Evolutionary conservation across 2,888 invertebrate species (phyloP).

Genomic region (Pasiphila rectangulata): DNA sequence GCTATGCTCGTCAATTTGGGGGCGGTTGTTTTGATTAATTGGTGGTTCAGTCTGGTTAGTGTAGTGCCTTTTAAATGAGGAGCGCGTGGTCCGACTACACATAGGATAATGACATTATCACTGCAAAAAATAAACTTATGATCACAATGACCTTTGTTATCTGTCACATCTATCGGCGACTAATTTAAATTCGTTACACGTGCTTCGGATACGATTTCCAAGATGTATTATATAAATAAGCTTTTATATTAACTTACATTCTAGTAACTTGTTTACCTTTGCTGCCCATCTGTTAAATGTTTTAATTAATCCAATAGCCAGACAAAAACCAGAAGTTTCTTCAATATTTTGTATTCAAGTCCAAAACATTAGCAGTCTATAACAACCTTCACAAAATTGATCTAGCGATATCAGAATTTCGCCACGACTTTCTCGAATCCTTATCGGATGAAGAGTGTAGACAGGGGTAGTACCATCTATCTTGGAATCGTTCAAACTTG

Average conservation of each 20-base stretch:
- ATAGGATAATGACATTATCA: not conserved
- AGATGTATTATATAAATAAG: not conserved
- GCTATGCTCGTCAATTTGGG: conserved; percentile 7
- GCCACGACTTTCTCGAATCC: not conserved
- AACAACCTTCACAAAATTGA: not conserved
- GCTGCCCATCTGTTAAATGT: not conserved
- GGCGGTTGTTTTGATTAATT: conserved; percentile 24
- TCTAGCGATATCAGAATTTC: conserved; percentile 1
- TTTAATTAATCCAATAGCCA: too few species aligned
- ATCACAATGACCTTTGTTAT: conserved; percentile 13
- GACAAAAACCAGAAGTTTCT: too few species aligned
- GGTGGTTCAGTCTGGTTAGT: conserved; percentile 24
- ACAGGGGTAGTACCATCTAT: conserved; percentile 40
- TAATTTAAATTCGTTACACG: conserved; percentile 1
- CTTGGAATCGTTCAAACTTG: conserved; percentile 40
- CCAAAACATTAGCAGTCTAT: too few species aligned
- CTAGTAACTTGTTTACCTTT: not conserved
- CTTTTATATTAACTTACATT: not conserved
- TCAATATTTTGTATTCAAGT: too few species aligned
- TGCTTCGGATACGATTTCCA: not conserved
- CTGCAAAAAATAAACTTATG: conserved; percentile 1
- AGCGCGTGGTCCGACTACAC: not conserved
- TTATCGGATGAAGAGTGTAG: conserved; percentile 13
- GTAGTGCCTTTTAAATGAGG: conserved; percentile 11
- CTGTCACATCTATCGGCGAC: conserved; percentile 2